phyloP scores from a whole-genome alignment of 1,140 invertebrate species.

The Tribolium madens region DNA sequence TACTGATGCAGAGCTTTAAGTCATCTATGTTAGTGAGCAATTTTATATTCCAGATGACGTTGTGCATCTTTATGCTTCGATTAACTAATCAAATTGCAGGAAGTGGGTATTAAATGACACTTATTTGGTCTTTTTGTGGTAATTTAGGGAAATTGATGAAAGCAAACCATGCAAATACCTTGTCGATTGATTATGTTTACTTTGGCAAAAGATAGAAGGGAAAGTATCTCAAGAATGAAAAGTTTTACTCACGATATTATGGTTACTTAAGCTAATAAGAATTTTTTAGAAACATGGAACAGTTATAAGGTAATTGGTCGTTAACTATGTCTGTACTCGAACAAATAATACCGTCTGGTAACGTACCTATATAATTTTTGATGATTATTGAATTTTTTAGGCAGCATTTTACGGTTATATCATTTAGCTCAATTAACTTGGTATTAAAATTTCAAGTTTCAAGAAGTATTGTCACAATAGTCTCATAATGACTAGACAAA shows the following conservation, averaged over 20 bases:
- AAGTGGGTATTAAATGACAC: neutral
- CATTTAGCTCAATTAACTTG: neutral
- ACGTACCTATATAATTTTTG: constrained; percentile 7
- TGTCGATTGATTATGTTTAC: neutral
- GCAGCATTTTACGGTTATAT: neutral
- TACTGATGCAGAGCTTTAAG: neutral
- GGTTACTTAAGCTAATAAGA: neutral
- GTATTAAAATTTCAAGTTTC: too few relatives aligned
- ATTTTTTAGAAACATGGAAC: neutral
- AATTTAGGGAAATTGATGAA: neutral
- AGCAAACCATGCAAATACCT: neutral
- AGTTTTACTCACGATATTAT: neutral
- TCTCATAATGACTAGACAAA: too few relatives aligned
- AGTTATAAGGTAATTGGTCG: constrained; percentile 3
- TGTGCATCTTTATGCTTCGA: neutral
- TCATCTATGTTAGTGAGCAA: neutral
- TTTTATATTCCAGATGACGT: neutral
- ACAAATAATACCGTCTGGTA: constrained; percentile 6
- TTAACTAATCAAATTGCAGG: neutral
- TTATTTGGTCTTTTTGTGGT: neutral
- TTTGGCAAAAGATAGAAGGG: neutral
- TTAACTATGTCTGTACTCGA: neutral
- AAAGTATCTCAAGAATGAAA: neutral
- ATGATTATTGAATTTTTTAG: neutral
- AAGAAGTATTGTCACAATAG: too few relatives aligned